Evolutionary conservation across 2,888 invertebrate species (phyloP), one percentile per base, ranked within the genome.

Genomic region (Aricia artaxerxes): DNA sequence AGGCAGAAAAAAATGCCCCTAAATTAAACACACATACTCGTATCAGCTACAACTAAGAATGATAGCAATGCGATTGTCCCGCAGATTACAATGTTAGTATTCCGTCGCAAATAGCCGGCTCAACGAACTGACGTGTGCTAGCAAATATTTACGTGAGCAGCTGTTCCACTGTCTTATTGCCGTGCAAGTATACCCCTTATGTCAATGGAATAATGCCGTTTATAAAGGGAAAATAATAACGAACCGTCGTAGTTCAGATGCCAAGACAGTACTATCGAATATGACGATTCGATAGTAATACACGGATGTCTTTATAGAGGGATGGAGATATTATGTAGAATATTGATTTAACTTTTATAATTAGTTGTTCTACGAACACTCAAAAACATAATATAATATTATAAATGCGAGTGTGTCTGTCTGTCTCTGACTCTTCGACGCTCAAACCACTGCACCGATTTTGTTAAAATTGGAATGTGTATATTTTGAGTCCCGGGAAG

Each of bases 101-200:
- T 53, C 53, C 38, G 6, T 76, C 76, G 53, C 76, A 76, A 76
- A 76, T 76, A 76, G 76, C 53, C 76, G 35, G 76, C 76, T 75
- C 91, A 91, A 90, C 89, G 92, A 93, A 92, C 92, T 90, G 88
- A 85, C 84, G 87, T 86, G 87, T 86, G 87, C 87, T 87, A 84
- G 83, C 84, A 89, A 92, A 92, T 92, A 91, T 93, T 92, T 92
- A 90, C 91, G 85, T 87, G 86, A 85, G 85, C 89, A 87, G 89
- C 88, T 89, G 88, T 86, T 60, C 16, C 3, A 11, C 6, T 53
- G 75, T 16, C 76, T 53, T 53, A 76, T 57, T 16, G 57, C 57
- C 57, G 1, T 16, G 57, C 0, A 4, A 4, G 57, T 57, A 57
- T 57, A 16, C 4, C 4, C 57, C 57, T 57, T 57, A 57, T 16